Percentiles rank a stretch among this genome's conserved stretches.
phyloP scores from a whole-genome alignment of 2,888 invertebrate genomes.

The Nycteola revayana region DNA sequence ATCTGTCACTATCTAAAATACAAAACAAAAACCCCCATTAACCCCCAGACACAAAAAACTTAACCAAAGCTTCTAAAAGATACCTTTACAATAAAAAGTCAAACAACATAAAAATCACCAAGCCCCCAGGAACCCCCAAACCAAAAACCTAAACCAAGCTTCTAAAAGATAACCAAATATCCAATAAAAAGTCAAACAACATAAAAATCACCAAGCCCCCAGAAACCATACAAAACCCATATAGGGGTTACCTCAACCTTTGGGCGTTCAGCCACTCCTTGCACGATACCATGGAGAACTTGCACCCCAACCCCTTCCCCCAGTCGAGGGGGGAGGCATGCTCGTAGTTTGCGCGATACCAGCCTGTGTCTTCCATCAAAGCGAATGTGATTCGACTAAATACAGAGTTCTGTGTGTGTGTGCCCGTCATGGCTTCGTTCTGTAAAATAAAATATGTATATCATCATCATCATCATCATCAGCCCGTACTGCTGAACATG shows the following conservation, averaged over 20 bases:
- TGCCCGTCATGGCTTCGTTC: slow-evolving; percentile 99
- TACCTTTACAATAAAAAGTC: too few species aligned
- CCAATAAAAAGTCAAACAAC: too few species aligned
- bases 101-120: too few species aligned
- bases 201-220: neutral
- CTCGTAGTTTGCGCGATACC: slow-evolving; percentile 95
- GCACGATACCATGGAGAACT: slow-evolving; percentile 96
- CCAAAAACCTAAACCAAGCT: too few species aligned
- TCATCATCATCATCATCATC: too few species aligned
- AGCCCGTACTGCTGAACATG: too few species aligned
- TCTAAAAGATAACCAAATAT: too few species aligned
- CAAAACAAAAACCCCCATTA: too few species aligned
- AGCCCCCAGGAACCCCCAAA: too few species aligned
- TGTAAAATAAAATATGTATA: slow-evolving; percentile 61
- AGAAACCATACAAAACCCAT: slow-evolving; percentile 1
- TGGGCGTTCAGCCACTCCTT: slow-evolving; percentile 96
- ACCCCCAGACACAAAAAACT: too few species aligned
- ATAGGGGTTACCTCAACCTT: slow-evolving; percentile 79
- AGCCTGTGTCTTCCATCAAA: slow-evolving; percentile 98
- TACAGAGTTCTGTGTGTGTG: slow-evolving; percentile 98
- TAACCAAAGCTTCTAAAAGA: too few species aligned
- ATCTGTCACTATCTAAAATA: too few species aligned
- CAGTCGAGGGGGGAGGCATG: slow-evolving; percentile 94
- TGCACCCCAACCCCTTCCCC: slow-evolving; percentile 96
- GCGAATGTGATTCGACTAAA: slow-evolving; percentile 97